Conservation (phyloP, 1,140 invertebrate genomes). For the Orius insidiosus region DNA sequence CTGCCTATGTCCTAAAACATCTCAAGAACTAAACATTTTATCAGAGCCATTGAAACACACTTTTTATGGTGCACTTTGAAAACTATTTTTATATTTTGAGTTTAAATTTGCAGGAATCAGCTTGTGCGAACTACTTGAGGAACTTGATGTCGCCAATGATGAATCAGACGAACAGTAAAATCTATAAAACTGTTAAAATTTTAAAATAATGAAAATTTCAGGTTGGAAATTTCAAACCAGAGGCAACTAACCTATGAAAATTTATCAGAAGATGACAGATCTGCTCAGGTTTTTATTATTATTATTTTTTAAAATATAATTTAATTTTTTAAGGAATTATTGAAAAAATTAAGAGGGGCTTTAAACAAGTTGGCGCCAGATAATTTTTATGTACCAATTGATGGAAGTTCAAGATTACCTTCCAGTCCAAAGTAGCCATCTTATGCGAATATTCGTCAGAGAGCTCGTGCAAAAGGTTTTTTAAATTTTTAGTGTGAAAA, state of each 20-base stretch:
- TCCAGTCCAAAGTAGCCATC: constrained; percentile 5
- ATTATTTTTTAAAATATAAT: not conserved
- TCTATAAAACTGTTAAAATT: not conserved
- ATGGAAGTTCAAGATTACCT: constrained; percentile 11
- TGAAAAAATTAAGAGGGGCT: constrained; percentile 11
- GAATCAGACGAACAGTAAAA: not conserved
- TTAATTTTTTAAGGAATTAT: constrained; percentile 7
- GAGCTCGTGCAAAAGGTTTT: constrained; percentile 8
- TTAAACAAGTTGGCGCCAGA: constrained; percentile 12
- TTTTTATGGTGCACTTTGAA: too few species aligned
- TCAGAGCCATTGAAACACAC: too few species aligned
- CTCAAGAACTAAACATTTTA: too few species aligned
- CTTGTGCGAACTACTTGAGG: not conserved
- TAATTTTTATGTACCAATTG: constrained; percentile 12
- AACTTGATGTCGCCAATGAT: not conserved
- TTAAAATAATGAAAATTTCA: not conserved
- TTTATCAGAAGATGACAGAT: constrained; percentile 11
- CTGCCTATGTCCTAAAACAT: too few species aligned
- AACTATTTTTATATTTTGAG: too few species aligned
- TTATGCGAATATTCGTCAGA: constrained; percentile 10
- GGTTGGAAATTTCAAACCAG: not conserved
- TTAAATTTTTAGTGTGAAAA: too few species aligned
- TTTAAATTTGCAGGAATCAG: not conserved
- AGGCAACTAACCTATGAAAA: constrained; percentile 9
- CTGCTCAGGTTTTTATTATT: constrained; percentile 6